Evolutionary conservation across 2,113 vertebrate genomes (phyloP), one percentile per base, ranked within the genome.

Genomic region (Sinocyclocheilus rhinocerous): DNA sequence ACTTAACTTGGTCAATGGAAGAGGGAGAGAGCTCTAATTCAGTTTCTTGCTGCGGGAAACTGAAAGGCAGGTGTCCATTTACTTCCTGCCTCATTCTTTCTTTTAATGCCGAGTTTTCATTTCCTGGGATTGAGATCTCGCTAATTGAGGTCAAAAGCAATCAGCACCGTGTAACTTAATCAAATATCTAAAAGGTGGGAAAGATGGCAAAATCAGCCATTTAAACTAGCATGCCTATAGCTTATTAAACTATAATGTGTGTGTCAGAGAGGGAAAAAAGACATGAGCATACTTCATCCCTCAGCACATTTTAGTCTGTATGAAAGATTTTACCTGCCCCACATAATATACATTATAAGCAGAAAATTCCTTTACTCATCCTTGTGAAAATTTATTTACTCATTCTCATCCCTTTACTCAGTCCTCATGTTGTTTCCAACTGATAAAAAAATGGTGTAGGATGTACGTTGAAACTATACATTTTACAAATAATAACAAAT

Each of bases 101-200:
- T 83, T 85, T 83, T 84, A 92, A 86, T 90, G 89, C 78, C 45
- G 78, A 72, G 87, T 87, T 86, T 88, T 89, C 77, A 93, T 92
- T 92, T 90, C 83, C 89, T 89, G 90, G 87, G 89, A 88, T 92
- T 86, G 89, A 90, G 88, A 91, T 85, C 90, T 82, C 36, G 86
- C 89, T 93, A 93, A 93, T 91, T 91, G 89, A 93, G 93, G 89
- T 90, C 91, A 87, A 92, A 93, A 88, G 87, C 89, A 93, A 94
- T 92, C 89, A 85, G 82, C 85, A 83, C 72, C 29, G 73, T 80
- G 75, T 75, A 89, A 85, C 52, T 89, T 93, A 92, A 93, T 90
- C 76, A 88, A 90, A 94, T 90, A 86, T 93, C 90, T 91, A 92
- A 90, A 91, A 85, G 79, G 86, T 89, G 36, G 89, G 91, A 91